Percentiles rank a stretch among this genome's conserved stretches.
phyloP scores from a whole-genome alignment of 2,888 invertebrate species.

The Drosophila lacicola region DNA sequence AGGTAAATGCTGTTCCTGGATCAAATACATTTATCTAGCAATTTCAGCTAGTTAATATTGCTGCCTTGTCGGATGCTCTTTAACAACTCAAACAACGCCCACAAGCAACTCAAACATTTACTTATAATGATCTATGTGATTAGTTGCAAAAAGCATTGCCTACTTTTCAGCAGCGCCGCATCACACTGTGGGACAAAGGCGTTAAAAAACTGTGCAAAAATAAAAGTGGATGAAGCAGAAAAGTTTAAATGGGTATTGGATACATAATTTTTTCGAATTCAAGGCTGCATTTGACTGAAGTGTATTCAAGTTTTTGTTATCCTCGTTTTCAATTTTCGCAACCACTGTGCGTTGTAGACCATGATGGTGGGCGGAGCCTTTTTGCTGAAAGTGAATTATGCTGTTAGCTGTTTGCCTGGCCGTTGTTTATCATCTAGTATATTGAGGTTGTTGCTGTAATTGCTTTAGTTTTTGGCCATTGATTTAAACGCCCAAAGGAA shows the following conservation, averaged over 20 bases:
- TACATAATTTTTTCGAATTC: no score
- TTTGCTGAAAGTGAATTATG: constrained; percentile 64
- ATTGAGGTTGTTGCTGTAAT: constrained; percentile 49
- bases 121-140: constrained; percentile 71
- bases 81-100: constrained; percentile 44
- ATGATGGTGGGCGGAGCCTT: constrained; percentile 19
- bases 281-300: no score
- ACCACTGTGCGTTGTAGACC: constrained; percentile 5
- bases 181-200: constrained; percentile 1
- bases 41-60: constrained; percentile 8
- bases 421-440: constrained; percentile 30
- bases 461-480: constrained; percentile 65
- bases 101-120: constrained; percentile 58
- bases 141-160: constrained; percentile 56
- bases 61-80: constrained; percentile 26
- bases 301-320: neutral
- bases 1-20: neutral
- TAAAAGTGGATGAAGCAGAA: no score
- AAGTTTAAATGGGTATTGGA: no score
- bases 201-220: neutral
- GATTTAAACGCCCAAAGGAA: constrained; percentile 55
- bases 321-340: neutral
- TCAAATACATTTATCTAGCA: constrained; percentile 10
- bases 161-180: constrained; percentile 30
- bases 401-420: constrained; percentile 47